A percentile compares a stretch with the other conserved stretches of the same genome.
Evolutionary conservation across 2,797 vertebrate genomes (phyloP).

Genomic region (Pseudopleuronectes americanus): DNA sequence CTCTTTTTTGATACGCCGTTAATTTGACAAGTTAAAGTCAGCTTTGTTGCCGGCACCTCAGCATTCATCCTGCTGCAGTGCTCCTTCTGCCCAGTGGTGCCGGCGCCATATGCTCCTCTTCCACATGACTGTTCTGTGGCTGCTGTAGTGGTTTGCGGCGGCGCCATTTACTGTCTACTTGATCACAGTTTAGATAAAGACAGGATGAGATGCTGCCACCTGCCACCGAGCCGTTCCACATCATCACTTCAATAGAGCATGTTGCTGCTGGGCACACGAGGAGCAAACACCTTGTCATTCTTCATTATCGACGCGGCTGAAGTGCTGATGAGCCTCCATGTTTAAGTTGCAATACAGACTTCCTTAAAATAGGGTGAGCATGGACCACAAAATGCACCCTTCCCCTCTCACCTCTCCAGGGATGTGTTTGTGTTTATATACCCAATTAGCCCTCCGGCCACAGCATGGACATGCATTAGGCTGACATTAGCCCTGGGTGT

Average conservation of each 20-base stretch:
- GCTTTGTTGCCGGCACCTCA: constrained; percentile 77
- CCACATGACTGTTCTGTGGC: constrained; percentile 69
- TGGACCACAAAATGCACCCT: constrained; percentile 56
- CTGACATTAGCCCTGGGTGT: constrained; percentile 79
- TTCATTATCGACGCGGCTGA: constrained; percentile 57
- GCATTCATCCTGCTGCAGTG: constrained; percentile 71
- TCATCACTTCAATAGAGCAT: constrained; percentile 59
- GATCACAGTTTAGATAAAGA: constrained; percentile 73
- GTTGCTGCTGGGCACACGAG: constrained; percentile 42
- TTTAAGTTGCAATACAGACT: constrained; percentile 50
- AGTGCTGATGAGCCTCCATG: constrained; percentile 45
- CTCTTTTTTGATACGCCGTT: constrained; percentile 70
- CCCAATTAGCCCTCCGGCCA: constrained; percentile 84
- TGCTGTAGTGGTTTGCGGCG: constrained; percentile 53
- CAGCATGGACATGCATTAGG: constrained; percentile 81
- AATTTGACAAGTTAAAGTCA: constrained; percentile 86
- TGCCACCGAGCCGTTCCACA: constrained; percentile 67
- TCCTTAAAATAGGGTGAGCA: constrained; percentile 43
- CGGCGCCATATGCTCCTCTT: constrained; percentile 79
- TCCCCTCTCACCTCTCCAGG: constrained; percentile 72
- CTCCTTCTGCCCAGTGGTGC: constrained; percentile 79
- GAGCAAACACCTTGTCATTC: constrained; percentile 65
- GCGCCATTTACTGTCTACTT: constrained; percentile 69
- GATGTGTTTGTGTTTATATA: constrained; percentile 85
- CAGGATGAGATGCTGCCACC: constrained; percentile 66